Percentiles rank a stretch among this genome's conserved stretches.
Evolutionary conservation across 1,140 invertebrate species (phyloP).

Genomic region (Drosophila lacteicornis): DNA sequence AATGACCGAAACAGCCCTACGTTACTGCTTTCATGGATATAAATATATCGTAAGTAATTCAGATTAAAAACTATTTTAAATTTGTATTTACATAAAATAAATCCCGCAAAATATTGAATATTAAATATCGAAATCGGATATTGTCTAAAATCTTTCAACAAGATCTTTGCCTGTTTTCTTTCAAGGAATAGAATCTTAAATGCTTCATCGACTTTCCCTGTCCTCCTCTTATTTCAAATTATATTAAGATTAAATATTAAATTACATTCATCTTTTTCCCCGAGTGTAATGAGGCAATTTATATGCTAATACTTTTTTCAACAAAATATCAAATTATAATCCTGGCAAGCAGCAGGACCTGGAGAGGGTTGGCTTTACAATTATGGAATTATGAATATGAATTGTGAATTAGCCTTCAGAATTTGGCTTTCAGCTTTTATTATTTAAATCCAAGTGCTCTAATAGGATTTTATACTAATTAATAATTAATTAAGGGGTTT

Average conservation of each 20-base stretch:
- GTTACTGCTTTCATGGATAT: no score
- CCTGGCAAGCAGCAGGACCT: slow-evolving; percentile 11
- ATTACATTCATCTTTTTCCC: background rate
- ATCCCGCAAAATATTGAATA: no score
- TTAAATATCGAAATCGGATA: no score
- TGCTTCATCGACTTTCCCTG: no score
- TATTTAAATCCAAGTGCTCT: slow-evolving; percentile 62
- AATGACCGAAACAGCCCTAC: no score
- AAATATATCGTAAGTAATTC: no score
- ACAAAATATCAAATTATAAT: slow-evolving; percentile 79
- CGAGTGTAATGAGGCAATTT: slow-evolving; percentile 70
- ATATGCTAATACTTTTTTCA: slow-evolving; percentile 73
- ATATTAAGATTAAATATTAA: slow-evolving; percentile 7
- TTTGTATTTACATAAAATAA: no score
- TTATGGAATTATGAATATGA: slow-evolving; percentile 71
- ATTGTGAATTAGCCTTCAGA: slow-evolving; percentile 33
- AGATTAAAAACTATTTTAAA: no score
- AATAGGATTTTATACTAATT: slow-evolving; percentile 49
- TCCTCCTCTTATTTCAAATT: background rate
- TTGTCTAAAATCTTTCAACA: no score
- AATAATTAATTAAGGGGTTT: background rate
- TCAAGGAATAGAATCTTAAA: background rate
- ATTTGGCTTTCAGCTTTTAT: slow-evolving; percentile 39
- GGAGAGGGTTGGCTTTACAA: slow-evolving; percentile 56
- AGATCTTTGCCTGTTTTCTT: background rate